phyloP scores from a whole-genome alignment of 2,113 vertebrate species.

The Festucalex cinctus region DNA sequence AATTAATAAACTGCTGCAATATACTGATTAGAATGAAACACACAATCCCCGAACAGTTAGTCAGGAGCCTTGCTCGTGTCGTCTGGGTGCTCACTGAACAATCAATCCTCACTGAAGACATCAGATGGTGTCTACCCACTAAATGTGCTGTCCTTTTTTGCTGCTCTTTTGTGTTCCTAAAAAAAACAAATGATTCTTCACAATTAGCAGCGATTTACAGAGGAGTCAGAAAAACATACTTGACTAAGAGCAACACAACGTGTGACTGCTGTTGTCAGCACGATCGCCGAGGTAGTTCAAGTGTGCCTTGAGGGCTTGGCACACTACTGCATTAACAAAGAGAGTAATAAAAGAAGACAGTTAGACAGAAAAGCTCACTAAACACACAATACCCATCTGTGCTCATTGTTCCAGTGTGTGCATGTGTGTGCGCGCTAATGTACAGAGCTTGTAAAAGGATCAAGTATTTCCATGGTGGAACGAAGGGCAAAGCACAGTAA shows the following conservation, averaged over 20 bases:
- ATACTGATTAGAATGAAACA: conserved; percentile 8
- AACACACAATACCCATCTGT: conserved; percentile 47
- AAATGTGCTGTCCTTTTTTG: conserved; percentile 15
- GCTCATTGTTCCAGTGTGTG: conserved; percentile 22
- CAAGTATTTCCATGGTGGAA: conserved; percentile 44
- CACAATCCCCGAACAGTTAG: not conserved
- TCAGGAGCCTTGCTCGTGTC: not conserved
- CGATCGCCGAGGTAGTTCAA: conserved; percentile 24
- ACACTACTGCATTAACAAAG: conserved; percentile 36
- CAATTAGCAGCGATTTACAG: conserved; percentile 5
- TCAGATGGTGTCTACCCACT: conserved; percentile 20
- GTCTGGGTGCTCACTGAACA: conserved; percentile 6
- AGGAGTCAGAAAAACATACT: conserved; percentile 8
- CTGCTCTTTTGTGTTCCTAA: conserved; percentile 11
- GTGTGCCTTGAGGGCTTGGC: conserved; percentile 28
- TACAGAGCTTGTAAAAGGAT: conserved; percentile 30
- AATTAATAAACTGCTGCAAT: not conserved
- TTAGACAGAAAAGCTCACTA: conserved; percentile 16
- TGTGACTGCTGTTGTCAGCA: not conserved
- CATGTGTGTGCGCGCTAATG: conserved; percentile 18
- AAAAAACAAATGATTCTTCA: conserved; percentile 6
- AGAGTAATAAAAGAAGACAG: conserved; percentile 36
- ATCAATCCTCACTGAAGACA: conserved; percentile 26
- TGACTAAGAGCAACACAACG: not conserved
- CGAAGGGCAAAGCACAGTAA: conserved; percentile 46